Evolutionary conservation across 2,888 invertebrate genomes (phyloP).

Genomic region (Dynastes grantii): DNA sequence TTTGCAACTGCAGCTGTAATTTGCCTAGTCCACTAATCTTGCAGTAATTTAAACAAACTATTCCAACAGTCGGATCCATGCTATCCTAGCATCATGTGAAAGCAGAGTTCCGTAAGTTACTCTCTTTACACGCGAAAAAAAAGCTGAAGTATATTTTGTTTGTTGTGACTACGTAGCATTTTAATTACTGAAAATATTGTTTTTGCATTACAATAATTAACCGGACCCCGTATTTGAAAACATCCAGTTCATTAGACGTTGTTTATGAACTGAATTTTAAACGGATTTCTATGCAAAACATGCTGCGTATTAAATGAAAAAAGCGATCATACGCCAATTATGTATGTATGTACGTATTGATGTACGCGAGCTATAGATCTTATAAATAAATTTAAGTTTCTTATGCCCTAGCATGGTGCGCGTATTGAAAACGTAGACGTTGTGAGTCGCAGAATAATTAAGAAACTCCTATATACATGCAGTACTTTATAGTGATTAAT

Average conservation of each 20-base stretch:
- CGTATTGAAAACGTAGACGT: not conserved
- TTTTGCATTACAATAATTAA: slow-evolving; percentile 19
- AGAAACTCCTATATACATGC: slow-evolving; percentile 7
- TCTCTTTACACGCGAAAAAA: slow-evolving; percentile 5
- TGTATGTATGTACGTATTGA: slow-evolving; percentile 16
- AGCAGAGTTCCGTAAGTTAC: slow-evolving; percentile 5
- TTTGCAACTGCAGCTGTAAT: not conserved
- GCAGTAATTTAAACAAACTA: not conserved
- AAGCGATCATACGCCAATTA: slow-evolving; percentile 14
- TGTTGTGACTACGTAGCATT: too few species aligned
- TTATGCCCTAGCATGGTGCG: not conserved
- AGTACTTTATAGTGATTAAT: not conserved
- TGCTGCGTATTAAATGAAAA: slow-evolving; percentile 1
- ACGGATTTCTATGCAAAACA: slow-evolving; percentile 33
- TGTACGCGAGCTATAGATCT: slow-evolving; percentile 17
- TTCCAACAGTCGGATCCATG: not conserved
- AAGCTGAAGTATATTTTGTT: not conserved
- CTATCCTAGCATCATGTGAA: not conserved
- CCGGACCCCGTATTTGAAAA: not conserved
- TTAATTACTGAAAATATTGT: slow-evolving; percentile 35
- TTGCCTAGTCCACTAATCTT: not conserved
- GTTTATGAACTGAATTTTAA: slow-evolving; percentile 25
- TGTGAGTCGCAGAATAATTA: slow-evolving; percentile 14
- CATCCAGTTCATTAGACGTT: slow-evolving; percentile 24
- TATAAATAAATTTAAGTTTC: slow-evolving; percentile 26